Evolutionary conservation across 2,797 vertebrate genomes (phyloP), one percentile per base, ranked within the genome.

Genomic region (Cygnus olor): DNA sequence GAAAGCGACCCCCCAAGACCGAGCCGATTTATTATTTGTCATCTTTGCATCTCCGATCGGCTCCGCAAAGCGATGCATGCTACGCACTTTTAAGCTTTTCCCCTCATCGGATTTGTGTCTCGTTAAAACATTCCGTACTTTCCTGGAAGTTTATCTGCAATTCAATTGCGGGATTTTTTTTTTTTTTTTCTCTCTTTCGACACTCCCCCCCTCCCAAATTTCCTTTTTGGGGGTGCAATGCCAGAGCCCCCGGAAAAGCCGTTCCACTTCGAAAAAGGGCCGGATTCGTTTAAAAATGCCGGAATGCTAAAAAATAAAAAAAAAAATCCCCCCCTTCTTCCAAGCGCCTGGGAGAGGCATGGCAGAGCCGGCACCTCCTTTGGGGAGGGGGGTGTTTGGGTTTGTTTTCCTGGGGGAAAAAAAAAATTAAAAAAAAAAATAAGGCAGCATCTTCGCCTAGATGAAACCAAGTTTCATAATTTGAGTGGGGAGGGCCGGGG

Each of bases 111-210:
- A 96, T 94, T 97, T 96, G 49, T 87, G 73, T 92, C 97, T 92
- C 77, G 96, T 96, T 94, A 96, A 98, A 97, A 98, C 97, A 97
- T 95, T 97, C 96, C 94, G 72, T 96, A 97, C 96, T 98, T 98
- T 96, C 85, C 94, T 94, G 78, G 89, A 95, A 97, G 96, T 97
- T 97, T 97, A 97, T 97, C 96, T 95, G 95, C 94, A 95, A 85
- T 89, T 90, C 81, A 92, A 60, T 84, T 60, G 71, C 45, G 80
- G 49, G 27, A n/a, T 54, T 11, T 25, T 18, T 14, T 10, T 24
- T 70, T 51, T 20, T 44, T 22, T 22, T 10, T 49, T 44, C 69
- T 22, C 32, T 11, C 57, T 44, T 72, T 82, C 12, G 4, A 34
- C 61, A 13, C 10, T 66, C 5, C 5, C 8, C 0, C 7, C 40